Evolutionary conservation across 1,140 invertebrate genomes (phyloP).

Genomic region (Bombus cullumanus): DNA sequence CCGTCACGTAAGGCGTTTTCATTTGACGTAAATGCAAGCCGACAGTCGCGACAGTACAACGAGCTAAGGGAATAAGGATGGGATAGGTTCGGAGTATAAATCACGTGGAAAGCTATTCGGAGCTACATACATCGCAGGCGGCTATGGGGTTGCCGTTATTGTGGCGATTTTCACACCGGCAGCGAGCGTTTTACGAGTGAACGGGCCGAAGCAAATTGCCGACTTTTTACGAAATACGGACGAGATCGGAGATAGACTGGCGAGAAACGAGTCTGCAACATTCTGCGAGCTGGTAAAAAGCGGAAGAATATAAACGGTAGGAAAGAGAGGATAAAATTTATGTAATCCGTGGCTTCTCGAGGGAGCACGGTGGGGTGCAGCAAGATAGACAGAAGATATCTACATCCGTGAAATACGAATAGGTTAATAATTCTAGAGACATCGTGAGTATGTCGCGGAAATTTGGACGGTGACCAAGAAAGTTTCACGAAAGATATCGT

Average conservation of each 20-base stretch:
- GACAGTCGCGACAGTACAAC: slow-evolving; percentile 20
- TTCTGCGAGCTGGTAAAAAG: slow-evolving; percentile 5
- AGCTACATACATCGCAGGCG: slow-evolving; percentile 17
- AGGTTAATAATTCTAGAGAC: slow-evolving; percentile 46
- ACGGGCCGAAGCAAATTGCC: slow-evolving; percentile 40
- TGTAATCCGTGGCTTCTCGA: neutral
- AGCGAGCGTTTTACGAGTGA: slow-evolving; percentile 43
- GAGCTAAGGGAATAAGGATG: slow-evolving; percentile 49
- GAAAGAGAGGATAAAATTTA: neutral
- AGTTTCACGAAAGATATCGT: slow-evolving; percentile 35
- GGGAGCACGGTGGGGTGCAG: no score
- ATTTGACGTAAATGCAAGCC: no score
- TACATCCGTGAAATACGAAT: slow-evolving; percentile 33
- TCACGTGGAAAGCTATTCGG: slow-evolving; percentile 45
- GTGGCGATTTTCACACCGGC: slow-evolving; percentile 44
- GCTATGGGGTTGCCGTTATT: slow-evolving; percentile 53
- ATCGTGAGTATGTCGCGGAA: slow-evolving; percentile 30
- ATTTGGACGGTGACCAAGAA: slow-evolving; percentile 47
- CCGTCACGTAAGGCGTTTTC: neutral
- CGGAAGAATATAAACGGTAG: neutral
- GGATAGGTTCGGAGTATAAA: slow-evolving; percentile 49
- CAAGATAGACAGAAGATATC: neutral
- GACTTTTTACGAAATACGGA: slow-evolving; percentile 47
- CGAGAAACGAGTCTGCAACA: slow-evolving; percentile 1
- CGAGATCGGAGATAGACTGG: slow-evolving; percentile 30